These are phyloP conservation scores for Falco concolor DNA, from an alignment of 2,797 vertebrate genomes.

Conservation along the genomic window DNA sequence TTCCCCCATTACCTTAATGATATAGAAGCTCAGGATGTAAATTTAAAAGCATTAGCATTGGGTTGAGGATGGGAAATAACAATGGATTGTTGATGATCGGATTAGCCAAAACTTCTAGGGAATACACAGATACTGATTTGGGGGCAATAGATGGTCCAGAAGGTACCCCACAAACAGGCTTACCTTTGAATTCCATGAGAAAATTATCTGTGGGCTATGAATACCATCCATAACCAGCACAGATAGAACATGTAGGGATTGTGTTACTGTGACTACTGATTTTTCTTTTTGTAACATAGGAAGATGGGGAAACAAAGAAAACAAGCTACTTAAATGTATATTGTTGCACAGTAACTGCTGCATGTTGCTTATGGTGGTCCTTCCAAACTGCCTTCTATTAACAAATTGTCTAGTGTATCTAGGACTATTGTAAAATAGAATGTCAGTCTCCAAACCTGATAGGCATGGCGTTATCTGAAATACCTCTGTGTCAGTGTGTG, in stretches of 20 bases:
- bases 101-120: not conserved
- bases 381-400: not conserved
- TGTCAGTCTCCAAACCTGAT: not conserved
- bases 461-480: not conserved
- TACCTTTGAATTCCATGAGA: not conserved
- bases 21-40: not conserved
- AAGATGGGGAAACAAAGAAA: not conserved
- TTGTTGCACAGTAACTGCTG: not conserved
- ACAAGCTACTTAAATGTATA: not conserved
- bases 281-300: not conserved
- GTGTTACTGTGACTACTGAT: not conserved
- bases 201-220: not conserved
- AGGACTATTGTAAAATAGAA: not conserved
- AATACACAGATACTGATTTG: not conserved
- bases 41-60: not conserved
- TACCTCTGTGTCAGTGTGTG: not conserved
- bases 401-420: not conserved
- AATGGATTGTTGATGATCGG: not conserved
- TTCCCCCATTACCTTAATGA: not conserved
- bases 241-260: not conserved
- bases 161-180: not conserved
- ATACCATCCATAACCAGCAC: not conserved
- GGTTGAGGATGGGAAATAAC: not conserved
- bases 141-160: not conserved
- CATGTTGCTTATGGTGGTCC: not conserved